Base-by-base conservation (phyloP, 2,113 vertebrate species). In the Hemiscyllium ocellatum region DNA sequence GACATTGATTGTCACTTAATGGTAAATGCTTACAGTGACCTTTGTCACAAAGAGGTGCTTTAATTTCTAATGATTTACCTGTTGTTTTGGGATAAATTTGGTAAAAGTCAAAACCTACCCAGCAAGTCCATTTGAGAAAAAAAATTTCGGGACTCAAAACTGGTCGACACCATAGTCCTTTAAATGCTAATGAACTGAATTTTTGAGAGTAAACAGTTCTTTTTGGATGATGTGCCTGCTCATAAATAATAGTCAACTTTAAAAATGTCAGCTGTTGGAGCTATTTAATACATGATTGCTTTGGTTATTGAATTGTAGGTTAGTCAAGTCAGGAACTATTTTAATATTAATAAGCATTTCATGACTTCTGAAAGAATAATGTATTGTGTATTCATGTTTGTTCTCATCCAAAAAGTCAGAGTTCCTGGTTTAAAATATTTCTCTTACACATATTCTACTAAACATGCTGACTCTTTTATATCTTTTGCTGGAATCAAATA, bases 401-500 rank as follows among this genome's bases (percentile, higher is more conserved):
- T n/a, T 20, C 56, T 66, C n/a, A 29, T 66, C 10, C 29, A 37
- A 33, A 66, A 37, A n/a, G 61, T 66, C 56, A 91, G 5, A 37
- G 4, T 37, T 29, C 8, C 15, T 65, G 89, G 29, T 91, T 56
- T 33, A 76, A 76, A 76, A 76, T 12, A 8, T 65, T 91, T 83
- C n/a, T 83, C 17, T 4, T 91, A 17, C 65, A 91, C n/a, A 56
- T n/a, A 91, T 19, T 65, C 17, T 91, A 66, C 66, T 19, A 66
- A 96, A 97, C 97, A 96, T 78, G 96, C 96, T 96, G 96, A 97
- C 96, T 96, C 96, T 97, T 97, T 96, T 96, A 97, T 97, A 96
- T 97, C 97, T 97, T 97, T 98, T 98, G 98, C 97, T 97, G 97
- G 97, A 97, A 97, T 97, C 97, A 97, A 97, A 97, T 97, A 72